These are phyloP conservation scores for Autographa gamma DNA, from an alignment of 2,888 invertebrate species.

Conservation along the genomic window DNA sequence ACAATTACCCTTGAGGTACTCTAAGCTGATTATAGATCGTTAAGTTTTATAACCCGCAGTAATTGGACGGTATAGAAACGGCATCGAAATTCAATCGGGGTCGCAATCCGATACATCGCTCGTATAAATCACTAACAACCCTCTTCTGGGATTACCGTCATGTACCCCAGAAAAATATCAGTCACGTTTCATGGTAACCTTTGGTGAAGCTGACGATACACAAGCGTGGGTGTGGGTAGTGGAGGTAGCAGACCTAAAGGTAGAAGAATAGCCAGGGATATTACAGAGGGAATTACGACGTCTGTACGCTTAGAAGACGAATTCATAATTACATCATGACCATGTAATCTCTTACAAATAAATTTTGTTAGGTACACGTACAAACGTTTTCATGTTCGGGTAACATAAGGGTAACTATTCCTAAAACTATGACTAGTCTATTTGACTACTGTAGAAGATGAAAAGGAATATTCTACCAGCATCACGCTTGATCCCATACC, in stretches of 20 bases:
- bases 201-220: constrained; percentile 60
- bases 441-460: constrained; percentile 85
- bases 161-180: constrained; percentile 56
- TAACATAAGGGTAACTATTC: constrained; percentile 73
- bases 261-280: constrained; percentile 64
- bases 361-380: constrained; percentile 58
- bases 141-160: constrained; percentile 64
- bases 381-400: constrained; percentile 62
- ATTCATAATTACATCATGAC: constrained; percentile 13
- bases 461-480: constrained; percentile 89
- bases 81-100: constrained; percentile 71
- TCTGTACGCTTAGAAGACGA: constrained; percentile 61
- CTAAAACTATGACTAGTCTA: constrained; percentile 86
- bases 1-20: constrained; percentile 46
- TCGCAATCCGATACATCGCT: constrained; percentile 67
- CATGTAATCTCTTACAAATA: background rate
- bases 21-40: constrained; percentile 56
- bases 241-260: constrained; percentile 54
- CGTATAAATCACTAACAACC: constrained; percentile 70
- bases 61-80: constrained; percentile 66
- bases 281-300: constrained; percentile 58
- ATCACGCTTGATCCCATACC: constrained; percentile 89
- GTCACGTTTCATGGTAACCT: constrained; percentile 83
- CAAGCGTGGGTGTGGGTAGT: constrained; percentile 61
- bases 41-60: constrained; percentile 61